Evolutionary conservation across 2,888 invertebrate genomes (phyloP).

Genomic region (Plagodis dolabraria): DNA sequence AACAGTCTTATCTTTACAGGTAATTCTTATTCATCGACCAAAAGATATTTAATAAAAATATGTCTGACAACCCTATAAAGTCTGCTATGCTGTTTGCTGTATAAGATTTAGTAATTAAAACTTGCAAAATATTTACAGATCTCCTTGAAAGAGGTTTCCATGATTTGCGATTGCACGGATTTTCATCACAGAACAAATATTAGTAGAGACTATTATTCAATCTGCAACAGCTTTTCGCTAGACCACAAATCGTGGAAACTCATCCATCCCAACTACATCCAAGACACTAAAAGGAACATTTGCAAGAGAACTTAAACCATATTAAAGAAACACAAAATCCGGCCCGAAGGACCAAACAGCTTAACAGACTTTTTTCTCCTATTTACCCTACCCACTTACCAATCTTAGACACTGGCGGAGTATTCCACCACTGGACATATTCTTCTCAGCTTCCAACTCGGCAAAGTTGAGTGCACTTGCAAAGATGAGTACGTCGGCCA

Average conservation of each 20-base stretch:
- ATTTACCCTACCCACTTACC: conserved; percentile 79
- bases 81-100: conserved; percentile 2
- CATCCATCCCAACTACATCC: no score
- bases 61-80: background rate
- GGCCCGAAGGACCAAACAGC: conserved; percentile 25
- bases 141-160: no score
- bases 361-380: conserved; percentile 22
- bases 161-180: no score
- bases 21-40: background rate
- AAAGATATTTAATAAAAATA: background rate
- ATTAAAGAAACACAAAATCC: background rate
- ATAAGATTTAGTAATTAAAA: no score
- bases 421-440: conserved; percentile 99
- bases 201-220: no score
- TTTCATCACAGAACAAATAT: no score
- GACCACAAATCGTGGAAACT: no score
- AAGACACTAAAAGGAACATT: no score
- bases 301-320: no score
- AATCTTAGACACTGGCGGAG: conserved; percentile 97
- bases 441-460: conserved; percentile 99
- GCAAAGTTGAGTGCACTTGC: conserved; percentile 98
- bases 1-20: background rate
- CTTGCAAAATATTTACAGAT: no score
- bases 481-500: conserved; percentile 99
- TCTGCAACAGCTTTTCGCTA: no score